Conservation (phyloP, 2,888 invertebrate genomes). For the Ectemnius lituratus region DNA sequence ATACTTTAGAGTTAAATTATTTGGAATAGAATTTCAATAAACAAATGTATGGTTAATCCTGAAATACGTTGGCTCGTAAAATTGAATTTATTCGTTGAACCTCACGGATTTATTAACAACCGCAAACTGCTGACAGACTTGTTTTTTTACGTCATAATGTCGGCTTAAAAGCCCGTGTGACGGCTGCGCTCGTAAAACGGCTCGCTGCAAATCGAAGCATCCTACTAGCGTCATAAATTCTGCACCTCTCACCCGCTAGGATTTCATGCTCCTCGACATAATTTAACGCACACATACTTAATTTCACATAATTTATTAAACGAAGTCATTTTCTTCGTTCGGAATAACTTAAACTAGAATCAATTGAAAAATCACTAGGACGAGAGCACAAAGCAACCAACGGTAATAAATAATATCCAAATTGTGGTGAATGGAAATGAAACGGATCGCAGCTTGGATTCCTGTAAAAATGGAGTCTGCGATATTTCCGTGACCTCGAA, state of each 20-base stretch:
- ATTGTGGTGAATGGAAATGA: constrained; percentile 57
- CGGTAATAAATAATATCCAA: constrained; percentile 58
- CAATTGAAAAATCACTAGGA: constrained; percentile 24
- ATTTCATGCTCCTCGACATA: too few relatives aligned
- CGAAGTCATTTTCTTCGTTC: constrained; percentile 8
- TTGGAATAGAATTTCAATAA: too few relatives aligned
- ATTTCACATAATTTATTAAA: constrained; percentile 27
- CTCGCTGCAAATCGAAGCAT: constrained; percentile 51
- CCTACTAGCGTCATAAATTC: constrained; percentile 39
- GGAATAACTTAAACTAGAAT: neutral
- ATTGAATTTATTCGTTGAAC: too few relatives aligned
- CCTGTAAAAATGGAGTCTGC: constrained; percentile 58
- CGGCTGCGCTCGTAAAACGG: constrained; percentile 52
- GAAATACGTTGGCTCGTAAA: too few relatives aligned
- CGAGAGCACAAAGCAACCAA: constrained; percentile 15
- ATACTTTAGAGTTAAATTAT: too few relatives aligned
- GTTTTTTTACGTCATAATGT: too few relatives aligned
- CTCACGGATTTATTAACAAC: neutral
- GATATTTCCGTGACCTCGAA: constrained; percentile 54
- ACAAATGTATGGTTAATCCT: too few relatives aligned
- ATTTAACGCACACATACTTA: constrained; percentile 4
- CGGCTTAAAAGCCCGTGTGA: constrained; percentile 19
- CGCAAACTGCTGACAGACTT: neutral
- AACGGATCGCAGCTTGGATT: constrained; percentile 26
- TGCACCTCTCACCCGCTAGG: too few relatives aligned